These are phyloP conservation scores for Cotesia glomerata DNA, from an alignment of 1,140 invertebrate species.

Conservation along the genomic window DNA sequence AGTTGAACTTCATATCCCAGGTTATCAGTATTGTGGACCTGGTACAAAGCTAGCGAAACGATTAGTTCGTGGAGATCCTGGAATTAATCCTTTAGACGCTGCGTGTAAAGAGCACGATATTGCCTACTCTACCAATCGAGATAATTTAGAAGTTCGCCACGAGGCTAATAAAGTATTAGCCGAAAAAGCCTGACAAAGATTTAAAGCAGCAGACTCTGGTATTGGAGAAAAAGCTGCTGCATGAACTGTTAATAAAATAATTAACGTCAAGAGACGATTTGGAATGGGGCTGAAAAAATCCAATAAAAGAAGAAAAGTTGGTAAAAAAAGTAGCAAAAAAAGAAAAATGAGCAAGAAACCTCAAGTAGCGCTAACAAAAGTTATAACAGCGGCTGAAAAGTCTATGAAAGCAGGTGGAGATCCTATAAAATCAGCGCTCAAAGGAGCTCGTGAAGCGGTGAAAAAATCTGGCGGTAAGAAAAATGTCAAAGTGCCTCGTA, in stretches of 20 bases:
- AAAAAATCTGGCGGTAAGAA: no score
- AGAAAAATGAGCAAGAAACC: no score
- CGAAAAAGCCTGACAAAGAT: constrained; percentile 51
- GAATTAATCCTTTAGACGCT: constrained; percentile 32
- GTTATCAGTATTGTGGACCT: neutral
- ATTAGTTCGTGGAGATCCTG: neutral
- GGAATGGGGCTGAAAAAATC: constrained; percentile 25
- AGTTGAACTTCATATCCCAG: neutral
- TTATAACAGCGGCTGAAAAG: no score
- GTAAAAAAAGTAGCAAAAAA: no score
- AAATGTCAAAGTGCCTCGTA: constrained; percentile 4
- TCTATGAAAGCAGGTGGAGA: no score
- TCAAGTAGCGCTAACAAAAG: no score
- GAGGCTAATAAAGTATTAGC: constrained; percentile 52
- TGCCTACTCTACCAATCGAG: constrained; percentile 45
- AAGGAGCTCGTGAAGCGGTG: no score
- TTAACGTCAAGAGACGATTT: no score
- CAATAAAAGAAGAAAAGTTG: no score
- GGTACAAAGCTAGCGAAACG: neutral
- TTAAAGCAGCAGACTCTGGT: constrained; percentile 50
- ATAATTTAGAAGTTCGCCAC: constrained; percentile 27
- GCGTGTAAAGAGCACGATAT: constrained; percentile 43
- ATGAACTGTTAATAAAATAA: no score
- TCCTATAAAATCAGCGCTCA: no score
- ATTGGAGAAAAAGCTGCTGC: constrained; percentile 47